Base-by-base conservation (phyloP, 1,140 invertebrate species). In the Drosophila quadrilineata region DNA sequence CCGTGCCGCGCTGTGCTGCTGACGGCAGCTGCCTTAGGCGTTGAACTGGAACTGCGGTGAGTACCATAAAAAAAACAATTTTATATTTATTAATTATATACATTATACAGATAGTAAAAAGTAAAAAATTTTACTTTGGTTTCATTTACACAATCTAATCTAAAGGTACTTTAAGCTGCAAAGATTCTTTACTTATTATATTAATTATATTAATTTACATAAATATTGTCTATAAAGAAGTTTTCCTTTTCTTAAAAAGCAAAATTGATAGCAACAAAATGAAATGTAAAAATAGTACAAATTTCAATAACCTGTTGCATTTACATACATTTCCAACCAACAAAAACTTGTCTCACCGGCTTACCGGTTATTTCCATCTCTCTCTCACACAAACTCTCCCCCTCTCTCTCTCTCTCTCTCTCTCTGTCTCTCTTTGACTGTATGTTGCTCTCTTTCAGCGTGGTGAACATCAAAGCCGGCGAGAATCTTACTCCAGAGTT, bases 401-500 rank as follows among this genome's bases (percentile, higher is more conserved):
- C 19, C 19, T 31, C 0, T 12, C 9, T 31, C 1, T 6, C 0
- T 28, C 12, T 17, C 3, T 29, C 16, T 40, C 6, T 21, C 24
- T 6, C 12, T 10, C 33, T 38, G 2, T 46, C n/a, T 5, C 5
- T 16, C 6, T 48, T 8, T 49, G n/a, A 2, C 3, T 35, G 28
- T 57, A 8, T 10, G 12, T 36, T 14, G 9, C 6, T 8, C 3
- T 4, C 5, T 17, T 49, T 10, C 70, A 92, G 56, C 65, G 53
- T 2, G 62, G 71, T 64, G 45, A 89, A 66, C 91, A 85, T 89
- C 0, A 88, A 91, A 4, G 91, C 88, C 3, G 91, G 93, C 1
- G 94, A 95, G 56, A 92, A 95, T 24, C 67, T 93, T 64, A 93
- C 91, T 2, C 92, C 93, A 0, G 93, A 95, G 73, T 96, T 93